Evolutionary conservation across 2,113 vertebrate species (phyloP), one percentile per base, ranked within the genome.

Genomic region (Xiphias gladius): DNA sequence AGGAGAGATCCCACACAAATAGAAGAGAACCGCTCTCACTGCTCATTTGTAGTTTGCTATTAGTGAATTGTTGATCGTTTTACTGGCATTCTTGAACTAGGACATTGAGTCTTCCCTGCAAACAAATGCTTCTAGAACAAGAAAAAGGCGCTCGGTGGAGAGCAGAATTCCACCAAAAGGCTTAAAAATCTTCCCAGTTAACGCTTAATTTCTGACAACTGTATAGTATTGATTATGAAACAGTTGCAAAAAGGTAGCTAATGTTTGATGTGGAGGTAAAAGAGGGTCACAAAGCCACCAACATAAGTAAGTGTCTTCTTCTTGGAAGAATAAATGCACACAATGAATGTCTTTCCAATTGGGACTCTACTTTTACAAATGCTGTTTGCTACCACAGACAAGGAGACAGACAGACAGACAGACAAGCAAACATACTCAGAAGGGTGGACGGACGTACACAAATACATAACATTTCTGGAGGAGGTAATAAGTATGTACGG

Each of bases 1-100:
- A 83, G 66, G 57, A 59, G 65, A 59, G 43, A 57, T 52, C 50
- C 46, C 66, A 63, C 69, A 86, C 62, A 83, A 85, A 68, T 28
- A 41, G 37, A 65, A 79, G 55, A 80, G 65, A 84, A 61, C 67
- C 24, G 76, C 59, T 84, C 78, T 78, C 68, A 26, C 35, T 75
- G 80, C 65, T 86, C 79, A 78, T 76, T 78, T 89, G 76, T 65
- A 59, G 80, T 63, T 82, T 62, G 46, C 73, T 73, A 61, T 80
- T 59, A 9, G 57, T 32, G 37, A 74, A 73, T 32, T 82, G 74
- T 73, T 84, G 62, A 80, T 80, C 28, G 68, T 80, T 86, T 72
- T n/a, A 62, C 58, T 73, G 54, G 32, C 52, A 3, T 76, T 73
- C 64, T 76, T 26, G 28, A 75, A 78, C 72, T 7, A 20, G 54